Evolutionary conservation across 2,888 invertebrate species (phyloP).

Genomic region (Xanthia togata): DNA sequence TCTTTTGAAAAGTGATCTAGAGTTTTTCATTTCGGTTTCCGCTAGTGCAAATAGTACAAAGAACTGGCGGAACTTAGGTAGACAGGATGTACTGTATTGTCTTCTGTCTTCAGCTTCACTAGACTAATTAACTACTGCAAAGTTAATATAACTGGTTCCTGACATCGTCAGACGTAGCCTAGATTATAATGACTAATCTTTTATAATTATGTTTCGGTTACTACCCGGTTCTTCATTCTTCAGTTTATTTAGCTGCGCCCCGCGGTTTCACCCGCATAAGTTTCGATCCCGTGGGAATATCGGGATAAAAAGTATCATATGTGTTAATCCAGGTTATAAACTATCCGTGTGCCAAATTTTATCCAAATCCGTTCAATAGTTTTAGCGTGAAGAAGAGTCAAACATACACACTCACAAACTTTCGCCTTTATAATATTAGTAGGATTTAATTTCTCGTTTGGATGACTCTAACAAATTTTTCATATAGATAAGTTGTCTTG

Average conservation of each 20-base stretch:
- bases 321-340: no score
- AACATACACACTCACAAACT: no score
- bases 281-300: no score
- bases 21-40: slow-evolving; percentile 53
- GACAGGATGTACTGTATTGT: slow-evolving; percentile 32
- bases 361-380: no score
- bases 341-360: no score
- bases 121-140: slow-evolving; percentile 1
- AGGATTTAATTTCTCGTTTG: background rate
- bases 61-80: slow-evolving; percentile 1
- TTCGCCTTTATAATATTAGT: no score
- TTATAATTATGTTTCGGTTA: background rate
- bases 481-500: no score
- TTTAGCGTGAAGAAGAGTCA: no score
- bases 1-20: slow-evolving; percentile 52
- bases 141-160: no score
- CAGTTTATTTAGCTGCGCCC: background rate
- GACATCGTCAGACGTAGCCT: background rate
- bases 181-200: background rate
- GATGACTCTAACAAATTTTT: background rate
- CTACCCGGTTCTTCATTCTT: background rate
- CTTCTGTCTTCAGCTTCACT: slow-evolving; percentile 1
- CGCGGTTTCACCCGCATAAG: no score
- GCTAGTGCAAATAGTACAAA: slow-evolving; percentile 44
- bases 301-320: no score